Evolutionary conservation across 2,797 vertebrate genomes (phyloP).

Genomic region (Coluber constrictor): DNA sequence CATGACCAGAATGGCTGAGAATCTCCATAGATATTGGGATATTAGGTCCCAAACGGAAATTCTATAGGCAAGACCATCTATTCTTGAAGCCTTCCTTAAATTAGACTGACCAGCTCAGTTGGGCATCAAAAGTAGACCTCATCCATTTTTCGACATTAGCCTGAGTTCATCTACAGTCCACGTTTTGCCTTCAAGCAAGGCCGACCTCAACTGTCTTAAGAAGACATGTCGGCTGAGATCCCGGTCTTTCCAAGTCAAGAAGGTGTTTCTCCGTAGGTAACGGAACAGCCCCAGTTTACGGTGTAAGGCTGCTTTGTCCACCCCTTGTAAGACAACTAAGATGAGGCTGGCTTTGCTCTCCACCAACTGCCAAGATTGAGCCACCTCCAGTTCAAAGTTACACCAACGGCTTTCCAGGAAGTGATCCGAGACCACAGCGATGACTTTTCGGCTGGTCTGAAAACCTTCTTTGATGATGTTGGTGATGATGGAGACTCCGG

Average conservation of each 20-base stretch:
- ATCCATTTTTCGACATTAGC: conserved; percentile 18
- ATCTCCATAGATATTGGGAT: background rate
- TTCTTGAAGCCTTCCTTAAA: background rate
- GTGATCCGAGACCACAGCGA: conserved; percentile 69
- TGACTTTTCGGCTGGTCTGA: conserved; percentile 74
- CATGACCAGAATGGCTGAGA: background rate
- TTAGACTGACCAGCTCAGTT: background rate
- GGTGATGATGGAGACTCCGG: conserved; percentile 72
- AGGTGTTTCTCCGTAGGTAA: conserved; percentile 77
- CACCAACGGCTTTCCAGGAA: conserved; percentile 80
- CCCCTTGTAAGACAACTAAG: conserved; percentile 72
- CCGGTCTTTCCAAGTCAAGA: conserved; percentile 75
- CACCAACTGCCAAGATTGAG: conserved; percentile 77
- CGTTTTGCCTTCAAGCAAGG: conserved; percentile 63
- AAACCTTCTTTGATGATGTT: conserved; percentile 81
- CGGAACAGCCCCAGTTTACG: conserved; percentile 73
- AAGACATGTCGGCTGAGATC: conserved; percentile 69
- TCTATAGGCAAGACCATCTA: background rate
- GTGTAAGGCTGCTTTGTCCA: conserved; percentile 67
- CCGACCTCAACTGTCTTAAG: conserved; percentile 72
- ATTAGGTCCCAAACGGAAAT: background rate
- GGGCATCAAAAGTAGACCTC: background rate
- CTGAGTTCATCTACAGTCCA: conserved; percentile 34
- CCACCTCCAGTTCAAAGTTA: conserved; percentile 76
- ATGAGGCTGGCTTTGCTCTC: conserved; percentile 74